phyloP scores from a whole-genome alignment of 2,797 vertebrate genomes.

The Helicolenus hilgendorfi region DNA sequence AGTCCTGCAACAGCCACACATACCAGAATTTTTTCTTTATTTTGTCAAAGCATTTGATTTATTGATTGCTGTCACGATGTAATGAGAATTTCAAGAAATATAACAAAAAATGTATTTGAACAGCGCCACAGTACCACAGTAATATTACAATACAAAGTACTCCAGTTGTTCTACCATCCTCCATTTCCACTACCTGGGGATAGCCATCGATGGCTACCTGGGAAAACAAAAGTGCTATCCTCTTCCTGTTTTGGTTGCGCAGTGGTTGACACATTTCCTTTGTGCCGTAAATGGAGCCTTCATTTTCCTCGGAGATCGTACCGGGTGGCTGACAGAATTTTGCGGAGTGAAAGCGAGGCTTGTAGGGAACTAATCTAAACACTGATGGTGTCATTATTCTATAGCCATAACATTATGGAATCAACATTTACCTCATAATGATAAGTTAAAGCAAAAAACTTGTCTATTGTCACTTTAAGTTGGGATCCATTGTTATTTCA shows the following conservation, averaged over 20 bases:
- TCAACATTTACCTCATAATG: not conserved
- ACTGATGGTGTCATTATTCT: not conserved
- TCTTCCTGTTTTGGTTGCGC: too few species aligned
- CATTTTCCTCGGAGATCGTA: not conserved
- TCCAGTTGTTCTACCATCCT: not conserved
- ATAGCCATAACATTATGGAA: not conserved
- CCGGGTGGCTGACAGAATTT: not conserved
- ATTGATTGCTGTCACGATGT: too few species aligned
- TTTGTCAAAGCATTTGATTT: too few species aligned
- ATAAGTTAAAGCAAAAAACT: not conserved
- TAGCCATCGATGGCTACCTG: not conserved
- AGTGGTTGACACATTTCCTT: not conserved
- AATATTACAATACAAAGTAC: not conserved
- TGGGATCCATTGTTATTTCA: not conserved
- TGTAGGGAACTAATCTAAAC: not conserved
- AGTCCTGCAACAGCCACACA: not conserved
- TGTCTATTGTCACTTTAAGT: not conserved
- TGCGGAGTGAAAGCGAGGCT: not conserved
- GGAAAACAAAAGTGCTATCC: not conserved
- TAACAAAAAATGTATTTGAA: too few species aligned
- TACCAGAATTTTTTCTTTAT: not conserved
- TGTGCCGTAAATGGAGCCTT: not conserved
- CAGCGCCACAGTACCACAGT: too few species aligned
- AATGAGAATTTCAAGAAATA: too few species aligned
- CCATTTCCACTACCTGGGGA: not conserved